Conservation (phyloP, 2,113 vertebrate genomes). For the Trematomus loennbergii region DNA sequence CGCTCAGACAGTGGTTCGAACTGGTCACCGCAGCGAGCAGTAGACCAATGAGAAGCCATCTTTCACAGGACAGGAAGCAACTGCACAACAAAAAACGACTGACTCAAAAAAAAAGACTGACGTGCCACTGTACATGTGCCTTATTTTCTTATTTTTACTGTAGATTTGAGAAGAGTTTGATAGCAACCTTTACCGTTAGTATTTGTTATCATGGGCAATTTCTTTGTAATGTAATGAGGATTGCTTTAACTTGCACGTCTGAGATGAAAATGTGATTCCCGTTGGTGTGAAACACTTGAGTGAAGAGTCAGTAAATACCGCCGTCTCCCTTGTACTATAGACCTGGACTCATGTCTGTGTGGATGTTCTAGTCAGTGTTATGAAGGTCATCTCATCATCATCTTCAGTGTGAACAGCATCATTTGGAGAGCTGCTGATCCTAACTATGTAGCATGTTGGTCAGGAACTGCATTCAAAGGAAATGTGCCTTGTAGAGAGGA, state of each 20-base stretch:
- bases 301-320: conserved; percentile 65
- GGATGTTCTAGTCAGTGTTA: conserved; percentile 59
- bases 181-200: conserved; percentile 58
- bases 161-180: conserved; percentile 66
- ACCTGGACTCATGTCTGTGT: conserved; percentile 28
- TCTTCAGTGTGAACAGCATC: conserved; percentile 33
- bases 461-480: conserved; percentile 24
- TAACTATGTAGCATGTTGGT: conserved; percentile 39
- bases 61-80: conserved; percentile 21
- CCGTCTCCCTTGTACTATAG: conserved; percentile 32
- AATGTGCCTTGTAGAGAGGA: conserved; percentile 77
- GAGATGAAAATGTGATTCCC: conserved; percentile 65
- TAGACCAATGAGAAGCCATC: conserved; percentile 56
- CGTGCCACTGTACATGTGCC: conserved; percentile 81
- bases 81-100: conserved; percentile 34
- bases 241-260: conserved; percentile 74
- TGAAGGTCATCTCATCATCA: not conserved
- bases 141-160: conserved; percentile 74
- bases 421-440: conserved; percentile 10
- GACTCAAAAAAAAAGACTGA: conserved; percentile 26
- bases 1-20: conserved; percentile 98
- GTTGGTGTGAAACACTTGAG: conserved; percentile 50
- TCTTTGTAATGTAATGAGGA: conserved; percentile 60
- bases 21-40: conserved; percentile 90
- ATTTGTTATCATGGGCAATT: conserved; percentile 62